Evolutionary conservation across 2,888 invertebrate genomes (phyloP).

Genomic region (Leistus spinibarbis): DNA sequence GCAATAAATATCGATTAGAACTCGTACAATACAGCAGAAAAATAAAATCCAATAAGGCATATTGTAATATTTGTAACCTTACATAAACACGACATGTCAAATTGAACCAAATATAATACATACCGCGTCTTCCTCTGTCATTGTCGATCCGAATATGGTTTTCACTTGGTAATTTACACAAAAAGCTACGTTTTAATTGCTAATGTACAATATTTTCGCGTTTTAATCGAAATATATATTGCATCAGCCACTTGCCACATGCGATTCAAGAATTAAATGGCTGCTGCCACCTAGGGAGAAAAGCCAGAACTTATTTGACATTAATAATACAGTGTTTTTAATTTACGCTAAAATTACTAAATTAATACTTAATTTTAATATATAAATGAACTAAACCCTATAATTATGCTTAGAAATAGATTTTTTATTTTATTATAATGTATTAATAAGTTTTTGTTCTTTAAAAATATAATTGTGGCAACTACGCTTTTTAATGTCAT

Average conservation of each 20-base stretch:
- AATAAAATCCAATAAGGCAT: slow-evolving; percentile 11
- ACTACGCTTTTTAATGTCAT: not conserved
- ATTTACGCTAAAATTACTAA: not conserved
- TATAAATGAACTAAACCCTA: not conserved
- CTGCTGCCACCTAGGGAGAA: not conserved
- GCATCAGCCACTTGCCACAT: slow-evolving; percentile 39
- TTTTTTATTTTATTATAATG: not conserved
- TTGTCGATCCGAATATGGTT: slow-evolving; percentile 46
- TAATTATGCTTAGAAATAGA: not conserved
- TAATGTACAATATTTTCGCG: slow-evolving; percentile 6
- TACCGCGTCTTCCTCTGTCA: slow-evolving; percentile 64
- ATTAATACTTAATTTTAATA: not conserved
- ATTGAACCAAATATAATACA: slow-evolving; percentile 44
- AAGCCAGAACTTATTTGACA: not conserved
- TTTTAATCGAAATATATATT: slow-evolving; percentile 13
- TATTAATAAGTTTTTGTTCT: not conserved
- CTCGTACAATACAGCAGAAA: not conserved
- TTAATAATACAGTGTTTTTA: not conserved
- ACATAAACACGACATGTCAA: slow-evolving; percentile 18
- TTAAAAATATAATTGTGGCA: not conserved
- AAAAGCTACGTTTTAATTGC: slow-evolving; percentile 12
- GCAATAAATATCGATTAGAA: not conserved
- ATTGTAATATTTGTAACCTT: slow-evolving; percentile 23
- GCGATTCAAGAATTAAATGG: not conserved
- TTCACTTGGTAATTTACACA: not conserved